Percentiles rank a stretch among this genome's conserved stretches.
Conservation (phyloP, 2,888 invertebrate species). For the Phaonia tiefii region DNA sequence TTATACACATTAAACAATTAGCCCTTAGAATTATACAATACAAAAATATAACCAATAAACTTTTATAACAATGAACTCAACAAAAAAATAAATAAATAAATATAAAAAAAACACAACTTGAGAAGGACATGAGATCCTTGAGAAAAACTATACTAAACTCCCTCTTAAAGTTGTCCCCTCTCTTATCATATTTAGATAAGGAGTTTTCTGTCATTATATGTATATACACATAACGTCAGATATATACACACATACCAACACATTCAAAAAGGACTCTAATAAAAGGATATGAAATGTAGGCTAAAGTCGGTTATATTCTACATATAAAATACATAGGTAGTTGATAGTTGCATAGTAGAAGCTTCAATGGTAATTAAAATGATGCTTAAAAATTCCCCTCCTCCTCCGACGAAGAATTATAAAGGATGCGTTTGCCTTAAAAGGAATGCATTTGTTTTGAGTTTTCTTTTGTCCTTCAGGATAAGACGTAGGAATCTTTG, state of each 20-base stretch:
- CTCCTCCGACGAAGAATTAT: too few species aligned
- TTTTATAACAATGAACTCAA: neutral
- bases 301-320: constrained; percentile 1
- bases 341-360: constrained; percentile 12
- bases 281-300: neutral
- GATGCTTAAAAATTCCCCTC: neutral
- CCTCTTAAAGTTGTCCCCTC: too few species aligned
- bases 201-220: neutral
- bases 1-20: neutral
- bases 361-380: constrained; percentile 15
- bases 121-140: too few species aligned
- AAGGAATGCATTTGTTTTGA: constrained; percentile 4
- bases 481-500: too few species aligned
- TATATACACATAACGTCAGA: too few species aligned
- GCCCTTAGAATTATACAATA: constrained; percentile 27
- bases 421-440: neutral
- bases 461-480: too few species aligned
- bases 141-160: too few species aligned
- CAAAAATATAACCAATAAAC: neutral
- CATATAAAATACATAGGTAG: neutral
- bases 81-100: neutral
- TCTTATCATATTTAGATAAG: neutral
- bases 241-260: too few species aligned
- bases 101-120: too few species aligned
- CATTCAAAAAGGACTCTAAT: too few species aligned